Evolutionary conservation across 2,113 vertebrate species (phyloP).

Genomic region (Potamarius usumacintae): DNA sequence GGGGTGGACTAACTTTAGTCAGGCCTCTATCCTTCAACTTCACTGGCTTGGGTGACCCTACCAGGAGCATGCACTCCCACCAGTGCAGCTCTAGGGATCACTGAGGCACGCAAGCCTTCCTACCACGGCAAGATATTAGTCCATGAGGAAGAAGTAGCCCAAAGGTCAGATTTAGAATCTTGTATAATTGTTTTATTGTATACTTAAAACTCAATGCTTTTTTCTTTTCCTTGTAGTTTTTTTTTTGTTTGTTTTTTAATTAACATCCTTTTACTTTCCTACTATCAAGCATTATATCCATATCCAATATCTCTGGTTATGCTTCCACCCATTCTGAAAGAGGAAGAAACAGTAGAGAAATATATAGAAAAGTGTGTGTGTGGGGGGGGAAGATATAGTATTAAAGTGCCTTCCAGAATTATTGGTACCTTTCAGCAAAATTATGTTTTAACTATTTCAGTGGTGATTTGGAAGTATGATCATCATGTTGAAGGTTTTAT

Average conservation of each 20-base stretch:
- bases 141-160: too few species aligned
- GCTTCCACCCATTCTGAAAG: conserved; percentile 33
- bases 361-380: neutral
- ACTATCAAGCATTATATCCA: neutral
- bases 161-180: too few species aligned
- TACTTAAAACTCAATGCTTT: neutral
- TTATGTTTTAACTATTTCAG: neutral
- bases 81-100: too few species aligned
- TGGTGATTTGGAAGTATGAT: neutral
- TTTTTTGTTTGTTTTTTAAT: neutral
- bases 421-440: neutral
- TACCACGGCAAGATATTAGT: too few species aligned
- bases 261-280: neutral
- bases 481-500: too few species aligned
- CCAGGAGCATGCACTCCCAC: too few species aligned
- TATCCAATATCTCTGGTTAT: neutral
- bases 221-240: neutral
- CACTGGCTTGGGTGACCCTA: too few species aligned
- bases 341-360: neutral
- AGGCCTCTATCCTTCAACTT: too few species aligned
- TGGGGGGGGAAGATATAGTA: neutral
- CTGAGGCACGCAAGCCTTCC: too few species aligned
- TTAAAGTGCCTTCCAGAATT: neutral
- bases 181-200: neutral
- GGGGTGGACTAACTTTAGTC: too few species aligned